These are phyloP conservation scores for Fragum whitleyi DNA, from an alignment of 2,888 invertebrate genomes.

Conservation along the genomic window DNA sequence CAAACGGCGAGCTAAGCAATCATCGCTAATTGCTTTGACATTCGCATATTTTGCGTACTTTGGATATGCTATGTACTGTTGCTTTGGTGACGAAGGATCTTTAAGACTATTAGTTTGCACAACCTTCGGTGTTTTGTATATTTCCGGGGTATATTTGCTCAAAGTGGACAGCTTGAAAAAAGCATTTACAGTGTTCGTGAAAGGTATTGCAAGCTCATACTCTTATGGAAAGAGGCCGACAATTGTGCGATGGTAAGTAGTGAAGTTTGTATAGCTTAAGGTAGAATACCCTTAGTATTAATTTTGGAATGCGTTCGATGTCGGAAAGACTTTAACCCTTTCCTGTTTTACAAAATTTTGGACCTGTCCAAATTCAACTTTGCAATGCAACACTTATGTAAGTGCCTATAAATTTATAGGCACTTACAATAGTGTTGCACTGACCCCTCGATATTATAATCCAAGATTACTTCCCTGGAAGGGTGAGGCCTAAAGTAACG, in stretches of 20 bases:
- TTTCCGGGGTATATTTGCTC: neutral
- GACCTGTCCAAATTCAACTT: too few relatives aligned
- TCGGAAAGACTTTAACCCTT: too few relatives aligned
- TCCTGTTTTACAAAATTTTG: too few relatives aligned
- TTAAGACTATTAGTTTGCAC: constrained; percentile 38
- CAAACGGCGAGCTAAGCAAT: neutral
- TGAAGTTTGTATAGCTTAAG: neutral
- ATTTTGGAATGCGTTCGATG: too few relatives aligned
- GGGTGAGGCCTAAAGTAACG: too few relatives aligned
- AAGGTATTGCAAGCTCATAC: neutral
- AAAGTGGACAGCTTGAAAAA: neutral
- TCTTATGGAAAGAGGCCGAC: neutral
- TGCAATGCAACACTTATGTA: too few relatives aligned
- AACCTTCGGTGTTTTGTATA: constrained; percentile 24
- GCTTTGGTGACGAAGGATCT: constrained; percentile 45
- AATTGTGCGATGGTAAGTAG: constrained; percentile 12
- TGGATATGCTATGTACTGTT: constrained; percentile 47
- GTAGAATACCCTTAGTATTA: too few relatives aligned
- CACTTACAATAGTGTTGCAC: too few relatives aligned
- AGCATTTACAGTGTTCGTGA: neutral
- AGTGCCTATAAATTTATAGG: too few relatives aligned
- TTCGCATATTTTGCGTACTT: constrained; percentile 30
- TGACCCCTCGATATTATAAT: too few relatives aligned
- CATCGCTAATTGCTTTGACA: neutral
- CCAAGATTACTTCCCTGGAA: too few relatives aligned